Evolutionary conservation across 2,888 invertebrate genomes (phyloP).

Genomic region (Eudasyphora cyanicolor): DNA sequence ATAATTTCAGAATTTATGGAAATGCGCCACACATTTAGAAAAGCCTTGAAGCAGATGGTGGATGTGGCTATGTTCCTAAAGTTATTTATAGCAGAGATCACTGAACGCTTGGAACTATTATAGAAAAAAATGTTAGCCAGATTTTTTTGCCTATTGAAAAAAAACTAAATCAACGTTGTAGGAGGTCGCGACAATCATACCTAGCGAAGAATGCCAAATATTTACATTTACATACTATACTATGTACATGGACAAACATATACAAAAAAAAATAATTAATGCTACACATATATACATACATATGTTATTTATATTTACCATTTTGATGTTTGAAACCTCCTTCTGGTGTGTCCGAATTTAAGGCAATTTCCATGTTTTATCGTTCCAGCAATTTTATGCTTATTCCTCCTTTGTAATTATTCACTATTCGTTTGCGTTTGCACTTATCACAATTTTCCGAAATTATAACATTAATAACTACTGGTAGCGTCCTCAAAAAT

Average conservation of each 20-base stretch:
- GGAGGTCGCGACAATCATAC: neutral
- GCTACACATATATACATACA: too few species aligned
- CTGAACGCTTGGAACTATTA: neutral
- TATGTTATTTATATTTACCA: slow-evolving; percentile 69
- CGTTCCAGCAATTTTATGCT: slow-evolving; percentile 61
- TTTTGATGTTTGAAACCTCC: slow-evolving; percentile 70
- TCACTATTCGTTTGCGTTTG: slow-evolving; percentile 44
- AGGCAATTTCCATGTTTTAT: slow-evolving; percentile 72
- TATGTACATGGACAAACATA: too few species aligned
- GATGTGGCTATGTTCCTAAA: neutral
- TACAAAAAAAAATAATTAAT: too few species aligned
- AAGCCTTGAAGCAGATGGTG: neutral
- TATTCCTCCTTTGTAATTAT: too few species aligned
- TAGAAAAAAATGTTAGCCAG: neutral
- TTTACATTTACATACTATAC: neutral
- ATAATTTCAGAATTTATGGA: too few species aligned
- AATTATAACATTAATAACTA: slow-evolving; percentile 28
- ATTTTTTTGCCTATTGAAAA: slow-evolving; percentile 44
- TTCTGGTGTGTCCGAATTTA: slow-evolving; percentile 68
- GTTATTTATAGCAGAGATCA: slow-evolving; percentile 1
- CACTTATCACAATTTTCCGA: slow-evolving; percentile 62
- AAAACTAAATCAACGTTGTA: slow-evolving; percentile 39
- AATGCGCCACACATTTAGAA: neutral
- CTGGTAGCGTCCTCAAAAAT: slow-evolving; percentile 21
- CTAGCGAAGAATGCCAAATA: neutral